Base-by-base conservation (phyloP, 2,113 vertebrate genomes). In the Falcunculus frontatus region DNA sequence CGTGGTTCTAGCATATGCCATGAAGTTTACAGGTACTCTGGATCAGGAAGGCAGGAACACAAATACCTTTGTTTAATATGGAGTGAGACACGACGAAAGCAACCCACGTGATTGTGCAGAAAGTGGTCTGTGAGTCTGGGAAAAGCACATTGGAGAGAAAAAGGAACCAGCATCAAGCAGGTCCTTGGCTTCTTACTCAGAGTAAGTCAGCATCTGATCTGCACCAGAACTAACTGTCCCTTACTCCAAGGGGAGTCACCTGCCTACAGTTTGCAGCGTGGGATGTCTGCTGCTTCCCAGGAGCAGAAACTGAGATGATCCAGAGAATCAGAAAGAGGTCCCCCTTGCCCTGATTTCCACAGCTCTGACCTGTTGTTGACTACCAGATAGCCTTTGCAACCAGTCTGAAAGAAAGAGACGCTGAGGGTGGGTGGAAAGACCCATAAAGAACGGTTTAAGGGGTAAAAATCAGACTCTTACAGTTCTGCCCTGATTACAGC, bases 321-420 rank as follows among this genome's bases (percentile, higher is more conserved):
- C 35, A 92, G 49, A 52, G 25, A 77, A 82, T 67, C 42, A 82
- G n/a, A 52, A 93, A 49, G 16, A 47, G 8, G 63, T 9, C 2
- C 7, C 3, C 6, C 8, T 63, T 81, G 14, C 12, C 26, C 27
- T 0, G 0, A 8, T 55, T 80, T 65, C 41, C 17, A 47, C 20
- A 65, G 7, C 22, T 74, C 26, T 86, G n/a, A 52, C 15, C 19
- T 73, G 3, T 14, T 72, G 17, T 11, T 86, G 21, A 52, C 8
- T 15, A 32, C 4, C 8, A 33, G 8, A 3, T 4, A 53, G 20
- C 9, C n/a, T 65, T n/a, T 46, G 26, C 20, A 65, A 57, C 5
- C 17, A 26, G 22, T 44, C 19, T 73, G 46, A 70, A 62, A 50
- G 44, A 82, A 73, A 50, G 8, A 23, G n/a, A 52, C 1, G 1